A percentile compares a stretch with the other conserved stretches of the same genome.
Conservation (phyloP, 1,140 invertebrate genomes). For the Zaprionus nigranus region DNA sequence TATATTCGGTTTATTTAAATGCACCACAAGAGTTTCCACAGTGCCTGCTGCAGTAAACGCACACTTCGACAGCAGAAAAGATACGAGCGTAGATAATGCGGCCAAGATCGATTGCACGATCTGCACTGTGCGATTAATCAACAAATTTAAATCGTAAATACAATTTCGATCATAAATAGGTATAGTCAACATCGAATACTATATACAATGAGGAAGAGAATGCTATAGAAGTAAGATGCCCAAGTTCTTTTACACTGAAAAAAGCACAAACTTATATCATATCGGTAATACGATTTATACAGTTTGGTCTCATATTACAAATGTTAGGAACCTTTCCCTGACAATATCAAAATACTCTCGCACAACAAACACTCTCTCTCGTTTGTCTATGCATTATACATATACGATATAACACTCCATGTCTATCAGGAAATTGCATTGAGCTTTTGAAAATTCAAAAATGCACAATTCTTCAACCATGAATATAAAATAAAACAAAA, state of each 20-base stretch:
- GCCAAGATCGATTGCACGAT: conserved; percentile 34
- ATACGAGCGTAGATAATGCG: conserved; percentile 41
- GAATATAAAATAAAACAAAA: conserved; percentile 19
- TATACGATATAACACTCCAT: conserved; percentile 24
- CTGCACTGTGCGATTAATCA: conserved; percentile 34
- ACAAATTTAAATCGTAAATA: conserved; percentile 25
- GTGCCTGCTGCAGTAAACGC: conserved; percentile 13
- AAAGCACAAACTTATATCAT: no score
- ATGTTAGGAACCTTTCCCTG: neutral
- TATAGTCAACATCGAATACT: neutral
- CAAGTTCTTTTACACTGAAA: no score
- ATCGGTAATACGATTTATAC: no score
- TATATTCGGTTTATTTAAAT: conserved; percentile 21
- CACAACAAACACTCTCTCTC: no score
- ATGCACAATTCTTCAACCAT: conserved; percentile 31
- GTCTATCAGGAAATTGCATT: conserved; percentile 59
- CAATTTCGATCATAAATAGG: conserved; percentile 14
- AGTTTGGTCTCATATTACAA: no score
- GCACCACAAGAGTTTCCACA: conserved; percentile 2
- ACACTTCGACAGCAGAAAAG: conserved; percentile 42
- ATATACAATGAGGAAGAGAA: conserved; percentile 24
- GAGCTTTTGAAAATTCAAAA: conserved; percentile 39
- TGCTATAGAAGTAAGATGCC: no score
- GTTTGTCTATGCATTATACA: neutral
- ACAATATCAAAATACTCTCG: neutral